Percentiles rank a stretch among this genome's conserved stretches.
phyloP scores from a whole-genome alignment of 2,113 vertebrate genomes.

The Podocnemis expansa region DNA sequence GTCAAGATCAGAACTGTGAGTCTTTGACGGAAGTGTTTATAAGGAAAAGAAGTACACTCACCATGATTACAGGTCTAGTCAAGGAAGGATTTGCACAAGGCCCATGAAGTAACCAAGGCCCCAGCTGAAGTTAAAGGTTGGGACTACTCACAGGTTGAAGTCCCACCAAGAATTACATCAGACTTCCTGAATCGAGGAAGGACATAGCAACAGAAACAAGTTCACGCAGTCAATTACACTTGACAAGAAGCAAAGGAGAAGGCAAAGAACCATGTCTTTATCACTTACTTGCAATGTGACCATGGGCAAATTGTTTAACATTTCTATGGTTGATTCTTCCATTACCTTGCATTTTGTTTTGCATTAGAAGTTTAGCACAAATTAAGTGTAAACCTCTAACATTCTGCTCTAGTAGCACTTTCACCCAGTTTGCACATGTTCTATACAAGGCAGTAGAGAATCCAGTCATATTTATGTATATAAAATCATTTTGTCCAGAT shows the following conservation, averaged over 20 bases:
- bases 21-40: constrained; percentile 9
- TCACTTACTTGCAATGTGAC: background rate
- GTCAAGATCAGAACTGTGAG: background rate
- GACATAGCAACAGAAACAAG: background rate
- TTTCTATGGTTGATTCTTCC: background rate
- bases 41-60: constrained; percentile 20
- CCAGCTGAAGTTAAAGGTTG: background rate
- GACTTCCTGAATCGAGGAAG: background rate
- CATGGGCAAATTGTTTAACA: background rate
- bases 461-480: background rate
- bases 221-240: background rate
- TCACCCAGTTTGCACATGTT: background rate
- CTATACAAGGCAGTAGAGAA: background rate
- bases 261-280: background rate
- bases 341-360: background rate
- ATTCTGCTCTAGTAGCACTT: too few relatives aligned
- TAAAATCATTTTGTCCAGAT: background rate
- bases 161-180: background rate
- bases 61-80: background rate
- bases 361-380: too few relatives aligned
- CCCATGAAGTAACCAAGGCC: background rate
- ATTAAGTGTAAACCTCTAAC: too few relatives aligned
- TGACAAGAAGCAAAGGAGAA: background rate
- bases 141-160: background rate
- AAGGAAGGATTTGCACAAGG: background rate